Evolutionary conservation across 2,797 vertebrate species (phyloP).

Genomic region (Manis crassicaudata): DNA sequence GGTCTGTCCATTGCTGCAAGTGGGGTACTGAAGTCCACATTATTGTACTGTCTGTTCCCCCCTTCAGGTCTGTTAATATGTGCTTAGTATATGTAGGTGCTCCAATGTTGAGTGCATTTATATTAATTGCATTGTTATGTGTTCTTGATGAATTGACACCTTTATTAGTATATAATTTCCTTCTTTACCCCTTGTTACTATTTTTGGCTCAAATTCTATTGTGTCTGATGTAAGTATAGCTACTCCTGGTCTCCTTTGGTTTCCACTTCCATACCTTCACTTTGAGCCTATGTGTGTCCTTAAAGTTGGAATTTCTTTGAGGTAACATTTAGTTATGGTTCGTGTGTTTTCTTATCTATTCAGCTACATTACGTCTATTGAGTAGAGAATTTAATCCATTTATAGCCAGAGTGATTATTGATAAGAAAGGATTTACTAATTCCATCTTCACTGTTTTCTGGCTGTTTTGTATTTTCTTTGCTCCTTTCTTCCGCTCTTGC

Average conservation of each 20-base stretch:
- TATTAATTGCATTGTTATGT: not conserved
- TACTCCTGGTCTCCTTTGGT: not conserved
- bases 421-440: not conserved
- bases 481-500: not conserved
- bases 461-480: not conserved
- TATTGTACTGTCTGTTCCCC: not conserved
- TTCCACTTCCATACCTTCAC: not conserved
- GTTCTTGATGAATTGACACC: not conserved
- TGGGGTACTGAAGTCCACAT: not conserved
- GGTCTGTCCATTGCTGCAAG: not conserved
- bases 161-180: not conserved
- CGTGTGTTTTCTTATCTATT: not conserved
- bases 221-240: not conserved
- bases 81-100: not conserved
- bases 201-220: not conserved
- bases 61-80: not conserved
- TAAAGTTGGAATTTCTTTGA: not conserved
- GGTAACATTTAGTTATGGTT: not conserved
- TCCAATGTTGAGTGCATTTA: not conserved
- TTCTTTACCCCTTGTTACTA: not conserved
- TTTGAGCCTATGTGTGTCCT: not conserved
- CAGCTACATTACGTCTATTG: not conserved
- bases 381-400: not conserved
- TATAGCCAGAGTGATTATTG: not conserved
- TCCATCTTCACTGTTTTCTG: not conserved